Conservation (phyloP, 1,140 invertebrate genomes). For the Cecropterus lyciades region DNA sequence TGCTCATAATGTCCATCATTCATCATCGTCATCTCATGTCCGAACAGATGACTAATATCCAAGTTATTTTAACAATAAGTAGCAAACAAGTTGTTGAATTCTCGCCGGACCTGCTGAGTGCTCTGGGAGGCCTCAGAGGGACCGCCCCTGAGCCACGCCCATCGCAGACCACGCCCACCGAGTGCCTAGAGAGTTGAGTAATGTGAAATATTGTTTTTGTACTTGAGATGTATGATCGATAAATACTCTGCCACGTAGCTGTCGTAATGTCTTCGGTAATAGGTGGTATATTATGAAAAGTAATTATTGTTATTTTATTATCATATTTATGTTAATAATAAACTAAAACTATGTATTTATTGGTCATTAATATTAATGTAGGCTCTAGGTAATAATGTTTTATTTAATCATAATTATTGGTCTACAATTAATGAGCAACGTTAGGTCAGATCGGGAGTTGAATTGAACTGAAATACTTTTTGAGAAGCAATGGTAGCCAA, state of each 20-base stretch:
- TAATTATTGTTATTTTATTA: no score
- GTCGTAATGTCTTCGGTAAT: conserved; percentile 15
- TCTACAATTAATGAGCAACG: no score
- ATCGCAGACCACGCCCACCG: conserved; percentile 61
- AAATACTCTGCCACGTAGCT: conserved; percentile 11
- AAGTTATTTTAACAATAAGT: conserved; percentile 54
- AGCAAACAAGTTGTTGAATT: conserved; percentile 58
- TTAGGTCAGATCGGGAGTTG: no score
- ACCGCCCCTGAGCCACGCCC: conserved; percentile 66
- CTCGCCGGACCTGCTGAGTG: conserved; percentile 53
- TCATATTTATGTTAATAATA: no score
- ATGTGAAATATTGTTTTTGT: conserved; percentile 62
- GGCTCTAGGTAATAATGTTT: no score
- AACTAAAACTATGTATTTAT: no score
- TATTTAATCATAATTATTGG: no score
- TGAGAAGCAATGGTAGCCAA: no score
- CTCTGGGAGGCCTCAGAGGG: conserved; percentile 68
- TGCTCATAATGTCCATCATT: background rate
- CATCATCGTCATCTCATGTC: conserved; percentile 4
- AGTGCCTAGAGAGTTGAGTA: conserved; percentile 64
- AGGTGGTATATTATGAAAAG: no score
- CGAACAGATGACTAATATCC: conserved; percentile 49
- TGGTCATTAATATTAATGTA: no score
- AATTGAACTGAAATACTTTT: no score
- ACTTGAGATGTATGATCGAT: conserved; percentile 59